Evolutionary conservation across 2,797 vertebrate genomes (phyloP), one percentile per base, ranked within the genome.

Genomic region (Ataeniobius toweri): DNA sequence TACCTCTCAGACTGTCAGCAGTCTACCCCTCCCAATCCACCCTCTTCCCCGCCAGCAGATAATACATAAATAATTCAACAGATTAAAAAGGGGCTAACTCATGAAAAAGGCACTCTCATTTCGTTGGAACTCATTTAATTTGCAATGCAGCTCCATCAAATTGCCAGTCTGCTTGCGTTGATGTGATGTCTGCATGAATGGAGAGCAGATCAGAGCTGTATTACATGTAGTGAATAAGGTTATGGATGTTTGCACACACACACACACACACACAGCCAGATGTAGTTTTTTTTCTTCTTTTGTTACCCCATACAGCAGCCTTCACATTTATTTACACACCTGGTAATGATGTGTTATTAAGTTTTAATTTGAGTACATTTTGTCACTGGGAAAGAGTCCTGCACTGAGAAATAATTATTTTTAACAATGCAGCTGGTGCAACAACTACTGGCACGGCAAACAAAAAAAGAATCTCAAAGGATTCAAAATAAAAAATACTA

Each of bases 11-110:
- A 72, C 75, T 79, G 69, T 82, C 76, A 85, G 85, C 75, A 74
- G 46, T 75, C 76, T 36, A 39, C 36, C 71, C 68, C 76, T 81
- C 80, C 78, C 74, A 65, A 48, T 67, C 36, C 65, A 22, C 65
- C 65, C 75, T 69, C 46, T 67, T 68, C 68, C 71, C 80, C 68
- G 71, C 80, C 24, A 39, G 58, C 69, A 85, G 83, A 91, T 85
- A 84, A 84, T 16, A 31, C 80, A 89, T 91, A 58, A 91, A 92
- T 91, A 92, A 90, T 92, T 89, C 78, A 91, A 2, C 73, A 83
- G 74, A 89, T 89, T 89, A 89, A 85, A 79, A 70, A 78, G 70
- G 36, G 67, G 41, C 67, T 69, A 24, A 53, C 51, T 82, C 14
- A 44, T 78, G 78, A 86, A 85, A 85, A 71, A 73, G 58, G 22